Base-by-base conservation (phyloP, 1,140 invertebrate genomes). In the Schlechtendalia chinensis region DNA sequence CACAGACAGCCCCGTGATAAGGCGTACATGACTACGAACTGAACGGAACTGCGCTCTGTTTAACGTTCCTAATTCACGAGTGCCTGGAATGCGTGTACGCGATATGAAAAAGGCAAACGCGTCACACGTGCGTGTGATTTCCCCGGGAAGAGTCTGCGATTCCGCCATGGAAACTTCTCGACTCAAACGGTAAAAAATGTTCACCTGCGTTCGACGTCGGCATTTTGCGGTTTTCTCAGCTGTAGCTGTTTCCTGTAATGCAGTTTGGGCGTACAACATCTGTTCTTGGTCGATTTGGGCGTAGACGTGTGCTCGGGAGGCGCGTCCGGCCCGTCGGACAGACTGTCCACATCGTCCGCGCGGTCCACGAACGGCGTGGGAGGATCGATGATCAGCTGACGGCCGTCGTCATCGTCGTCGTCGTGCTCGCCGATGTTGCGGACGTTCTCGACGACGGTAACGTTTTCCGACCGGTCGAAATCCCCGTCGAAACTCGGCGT, bases 251-350 rank as follows among this genome's bases (percentile, higher is more conserved):
- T 58, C 47, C 75, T 63, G 17, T 79, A 27, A 61, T 59, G 39
- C 8, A 45, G 45, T 27, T n/a, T 79, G 22, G 75, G 75, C 0
- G 75, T 79, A 29, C 75, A 79, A 61, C 39, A 79, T 63, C 75
- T 63, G 22, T 50, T 27, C 50, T 61, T 79, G 17, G 75, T 63
- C 0, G 75, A 79, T 75, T 83, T 83, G 6, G 83, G 83, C 10
- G 83, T 83, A 19, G 83, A 84, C 39, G 83, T 83, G 75, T 84
- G 83, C 14, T 82, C 72, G 1, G 83, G 83, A 1, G 83, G 83
- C 5, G 81, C 12, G 6, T 74, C 82, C 16, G 71, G 69, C 65
- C 59, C 17, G 6, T 81, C 39, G 17, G 67, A 47, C 12, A 71
- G 50, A 56, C 67, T 69, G 16, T 27, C 22, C 2, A 10, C 50